Evolutionary conservation across 2,113 vertebrate species (phyloP), one percentile per base, ranked within the genome.

Genomic region (Willisornis vidua): DNA sequence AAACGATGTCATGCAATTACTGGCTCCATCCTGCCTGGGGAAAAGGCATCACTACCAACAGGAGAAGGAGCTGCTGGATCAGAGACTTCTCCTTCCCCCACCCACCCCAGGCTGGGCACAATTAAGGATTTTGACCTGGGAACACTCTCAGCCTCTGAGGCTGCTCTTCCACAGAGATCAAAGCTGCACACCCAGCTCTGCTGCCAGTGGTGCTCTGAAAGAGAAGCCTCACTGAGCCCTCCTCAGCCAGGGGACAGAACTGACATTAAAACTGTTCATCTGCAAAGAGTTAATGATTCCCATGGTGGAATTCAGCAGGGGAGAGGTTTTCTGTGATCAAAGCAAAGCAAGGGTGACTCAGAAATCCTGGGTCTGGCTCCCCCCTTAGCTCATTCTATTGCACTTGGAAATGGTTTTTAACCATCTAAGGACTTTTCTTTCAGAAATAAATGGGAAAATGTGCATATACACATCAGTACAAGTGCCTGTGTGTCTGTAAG

Each of bases 1-100:
- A 24, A 73, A n/a, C 9, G 4, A 0, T 19, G 20, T 33, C 5
- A 5, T 24, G 28, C 1, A 33, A 26, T 22, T 10, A 5, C 23
- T 39, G 65, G 25, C 41, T 83, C 19, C 74, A 59, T 19, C 33
- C 39, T 45, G 52, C 71, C 66, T 19, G 41, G 15, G 49, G 29
- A 72, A 70, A 39, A 85, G 39, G 20, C 65, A 49, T 2, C n/a
- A 19, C 17, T 55, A 12, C 9, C 52, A 37, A 26, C 14, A 39
- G 51, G 51, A 37, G 57, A 54, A 58, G 22, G 14, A 54, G 19
- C 49, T 59, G 39, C 62, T 73, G 65, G 23, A 24, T 62, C 19
- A n/a, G 54, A 37, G 79, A 20, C 23, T 33, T 14, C 28, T 89
- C 9, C n/a, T 87, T 72, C 54, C 41, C 28, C 41, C 19, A 2